Conservation (phyloP, 2,113 vertebrate genomes). For the Onychorhynchus coronatus region DNA sequence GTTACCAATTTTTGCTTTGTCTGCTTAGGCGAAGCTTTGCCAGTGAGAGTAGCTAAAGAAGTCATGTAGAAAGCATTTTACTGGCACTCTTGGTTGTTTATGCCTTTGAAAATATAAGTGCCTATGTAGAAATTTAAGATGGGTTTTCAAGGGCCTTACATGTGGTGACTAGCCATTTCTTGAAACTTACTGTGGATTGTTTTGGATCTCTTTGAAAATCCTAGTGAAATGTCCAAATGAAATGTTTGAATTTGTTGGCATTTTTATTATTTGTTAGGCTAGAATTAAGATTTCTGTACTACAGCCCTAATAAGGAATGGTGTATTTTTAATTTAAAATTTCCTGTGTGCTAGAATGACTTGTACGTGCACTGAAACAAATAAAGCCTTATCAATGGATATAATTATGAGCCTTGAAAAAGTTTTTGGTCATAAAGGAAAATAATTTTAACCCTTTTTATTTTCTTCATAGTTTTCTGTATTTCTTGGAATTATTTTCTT, state of each 20-base stretch:
- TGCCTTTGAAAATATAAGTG: not conserved
- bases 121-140: not conserved
- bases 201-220: not conserved
- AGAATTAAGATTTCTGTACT: not conserved
- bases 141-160: not conserved
- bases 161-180: not conserved
- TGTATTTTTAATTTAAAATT: not conserved
- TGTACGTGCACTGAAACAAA: constrained; percentile 15
- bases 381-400: not conserved
- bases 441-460: not conserved
- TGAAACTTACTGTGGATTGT: not conserved
- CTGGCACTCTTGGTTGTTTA: not conserved
- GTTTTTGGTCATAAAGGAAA: not conserved
- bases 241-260: not conserved
- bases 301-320: not conserved
- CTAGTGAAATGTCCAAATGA: not conserved
- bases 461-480: constrained; percentile 88
- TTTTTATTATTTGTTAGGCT: constrained; percentile 45
- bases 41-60: not conserved
- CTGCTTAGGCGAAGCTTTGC: not conserved
- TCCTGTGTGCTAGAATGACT: not conserved
- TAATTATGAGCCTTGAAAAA: not conserved
- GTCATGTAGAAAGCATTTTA: not conserved
- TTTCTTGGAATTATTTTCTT: constrained; percentile 99
- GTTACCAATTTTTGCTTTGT: constrained; percentile 61